Evolutionary conservation across 1,140 invertebrate genomes (phyloP).

Genomic region (Triops longicaudatus): DNA sequence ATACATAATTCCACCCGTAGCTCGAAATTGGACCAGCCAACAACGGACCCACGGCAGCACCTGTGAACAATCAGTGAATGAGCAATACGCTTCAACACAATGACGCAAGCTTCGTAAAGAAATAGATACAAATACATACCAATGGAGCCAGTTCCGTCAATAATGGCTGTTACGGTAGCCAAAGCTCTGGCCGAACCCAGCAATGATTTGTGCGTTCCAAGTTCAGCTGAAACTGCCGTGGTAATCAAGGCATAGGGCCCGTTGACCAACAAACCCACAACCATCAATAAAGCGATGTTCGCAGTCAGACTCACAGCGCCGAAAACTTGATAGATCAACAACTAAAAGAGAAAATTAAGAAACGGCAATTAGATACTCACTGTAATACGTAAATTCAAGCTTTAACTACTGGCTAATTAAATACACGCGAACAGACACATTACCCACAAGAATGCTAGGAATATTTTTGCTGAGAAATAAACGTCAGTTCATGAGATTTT

Average conservation of each 20-base stretch:
- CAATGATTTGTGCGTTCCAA: constrained; percentile 78
- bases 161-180: constrained; percentile 92
- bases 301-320: constrained; percentile 51
- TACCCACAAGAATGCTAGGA: too few species aligned
- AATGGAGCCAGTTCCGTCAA: constrained; percentile 90
- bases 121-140: constrained; percentile 44
- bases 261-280: constrained; percentile 78
- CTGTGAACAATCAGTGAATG: constrained; percentile 38
- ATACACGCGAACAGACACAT: too few species aligned
- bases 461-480: too few species aligned
- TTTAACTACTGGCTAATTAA: too few species aligned
- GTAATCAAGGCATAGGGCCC: constrained; percentile 94
- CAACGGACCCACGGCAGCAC: constrained; percentile 82
- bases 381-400: too few species aligned
- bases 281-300: constrained; percentile 61
- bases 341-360: constrained; percentile 45
- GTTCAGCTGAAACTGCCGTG: constrained; percentile 87
- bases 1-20: constrained; percentile 74
- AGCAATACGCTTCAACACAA: too few species aligned
- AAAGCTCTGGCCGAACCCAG: constrained; percentile 78
- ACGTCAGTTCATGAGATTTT: too few species aligned
- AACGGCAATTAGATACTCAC: not conserved
- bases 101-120: too few species aligned
- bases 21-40: constrained; percentile 71
- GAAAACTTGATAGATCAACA: constrained; percentile 66